Evolutionary conservation across 92 coral and sea anemone genomes (phyloP), one percentile per base, ranked within the genome.

Genomic region (Meandrina meandrites): DNA sequence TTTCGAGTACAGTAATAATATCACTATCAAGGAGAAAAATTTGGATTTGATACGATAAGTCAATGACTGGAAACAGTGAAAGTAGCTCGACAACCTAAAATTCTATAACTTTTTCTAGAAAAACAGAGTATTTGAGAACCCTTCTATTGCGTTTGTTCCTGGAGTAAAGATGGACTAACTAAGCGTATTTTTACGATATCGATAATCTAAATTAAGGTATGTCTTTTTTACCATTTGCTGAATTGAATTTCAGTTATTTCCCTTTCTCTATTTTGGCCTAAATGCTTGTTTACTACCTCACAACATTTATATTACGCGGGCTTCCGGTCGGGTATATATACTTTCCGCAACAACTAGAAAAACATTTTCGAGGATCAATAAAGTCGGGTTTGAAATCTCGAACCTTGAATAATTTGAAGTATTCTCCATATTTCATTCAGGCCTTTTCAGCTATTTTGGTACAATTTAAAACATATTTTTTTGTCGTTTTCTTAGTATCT

Each of bases 401-500:
- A 18, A 40, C 10, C 15, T 40, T 21, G 28, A 32, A 7, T 40
- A 0, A 73, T 73, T 73, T 73, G 78, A 35, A 19, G 30, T 19
- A 73, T 35, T 32, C 9, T 68, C 17, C 16, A 6, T 10, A 68
- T 68, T 36, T 35, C 11, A 35, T 34, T 37, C n/a, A 72, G 48
- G 76, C 22, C 76, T 7, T 72, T 32, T 34, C 14, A 17, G 78
- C 27, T 73, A 73, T 37, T 73, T 73, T 73, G n/a, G 78, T 18
- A 40, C 11, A 73, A 73, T 37, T 18, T 10, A 35, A 73, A 73
- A 73, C 78, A 73, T 12, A 34, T 13, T 17, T 73, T 73, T 73
- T 73, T 5, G 47, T 73, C 78, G 78, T 73, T 73, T 48, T 73
- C 78, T 73, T 19, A 19, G 48, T 73, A 73, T 73, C 78, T 73